Conservation (phyloP, 64 coral and sea anemone species). For the Stichodactyla helianthus region DNA sequence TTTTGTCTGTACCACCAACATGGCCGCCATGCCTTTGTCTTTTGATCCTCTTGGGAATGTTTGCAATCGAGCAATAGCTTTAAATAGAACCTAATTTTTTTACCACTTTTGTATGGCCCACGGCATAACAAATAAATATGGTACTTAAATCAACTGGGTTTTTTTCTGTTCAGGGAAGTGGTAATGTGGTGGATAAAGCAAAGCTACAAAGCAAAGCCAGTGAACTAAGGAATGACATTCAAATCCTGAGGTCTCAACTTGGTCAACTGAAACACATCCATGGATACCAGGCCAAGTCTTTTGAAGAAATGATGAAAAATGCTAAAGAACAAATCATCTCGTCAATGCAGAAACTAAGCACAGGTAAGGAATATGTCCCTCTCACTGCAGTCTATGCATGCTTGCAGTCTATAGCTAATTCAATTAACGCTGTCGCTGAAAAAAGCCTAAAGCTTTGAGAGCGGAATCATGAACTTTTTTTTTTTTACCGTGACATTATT, state of each 20-base stretch:
- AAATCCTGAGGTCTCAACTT: conserved; percentile 55
- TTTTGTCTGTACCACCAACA: no score
- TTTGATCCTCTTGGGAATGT: no score
- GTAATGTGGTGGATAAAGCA: conserved; percentile 26
- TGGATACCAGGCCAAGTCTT: conserved; percentile 66
- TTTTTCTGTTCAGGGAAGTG: background rate
- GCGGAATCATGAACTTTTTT: no score
- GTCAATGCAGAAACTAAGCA: background rate
- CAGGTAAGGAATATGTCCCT: background rate
- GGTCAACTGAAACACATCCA: conserved; percentile 74
- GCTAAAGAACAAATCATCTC: conserved; percentile 69
- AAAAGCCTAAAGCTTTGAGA: no score
- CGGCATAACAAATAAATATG: no score
- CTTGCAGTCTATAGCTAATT: no score
- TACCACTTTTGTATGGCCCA: no score
- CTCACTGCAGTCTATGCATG: background rate
- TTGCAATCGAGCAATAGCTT: no score
- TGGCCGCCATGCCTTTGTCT: no score
- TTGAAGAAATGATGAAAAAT: conserved; percentile 77
- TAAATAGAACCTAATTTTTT: no score
- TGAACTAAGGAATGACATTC: conserved; percentile 46
- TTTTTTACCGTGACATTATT: no score
- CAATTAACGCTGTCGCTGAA: no score
- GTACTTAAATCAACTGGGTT: background rate
- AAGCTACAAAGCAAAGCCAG: conserved; percentile 25